Evolutionary conservation across 2,888 invertebrate genomes (phyloP), one percentile per base, ranked within the genome.

Genomic region (Chrysomela aeneicollis): DNA sequence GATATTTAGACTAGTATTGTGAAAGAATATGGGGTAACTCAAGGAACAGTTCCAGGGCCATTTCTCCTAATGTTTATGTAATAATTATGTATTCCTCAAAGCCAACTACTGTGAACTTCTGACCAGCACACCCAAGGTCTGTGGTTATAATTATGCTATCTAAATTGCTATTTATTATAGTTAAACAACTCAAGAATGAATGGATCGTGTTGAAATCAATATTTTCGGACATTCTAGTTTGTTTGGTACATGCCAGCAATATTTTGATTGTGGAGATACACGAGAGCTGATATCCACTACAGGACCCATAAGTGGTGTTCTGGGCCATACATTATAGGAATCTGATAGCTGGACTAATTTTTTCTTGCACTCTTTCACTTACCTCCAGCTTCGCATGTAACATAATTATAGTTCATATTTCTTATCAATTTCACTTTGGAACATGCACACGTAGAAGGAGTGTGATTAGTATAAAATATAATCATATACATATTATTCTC

Each of bases 341-440:
- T 47, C 57, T 15, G 18, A 17, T 47, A 3, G 42, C 17, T 18
- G 21, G 22, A 26, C 22, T 46, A 1, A 47, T 12, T 10, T 55
- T 21, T 55, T 42, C 55, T 19, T 26, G 46, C 26, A 26, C 15
- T 57, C 22, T 57, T 57, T 57, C 57, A 57, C 57, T 57, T 46
- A 57, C 21, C 9, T 15, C n/a, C 42, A 42, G 26, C 46, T 46
- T 57, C 26, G 57, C 57, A 57, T 57, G 57, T 26, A 46, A 57
- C 46, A 42, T 26, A 37, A 57, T 57, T 57, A 57, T 26, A 46
- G 46, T 21, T 46, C 57, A 22, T 47, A 46, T 57, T 57, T 57
- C 57, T 57, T 57, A 57, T 57, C 57, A 46, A 57, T 46, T 57
- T 57, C 57, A 57, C 57, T 57, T 57, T 57, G n/a, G 46, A 57